A percentile compares a stretch with the other conserved stretches of the same genome.
Conservation (phyloP, 2,888 invertebrate species). For the Polylopha cassiicola region DNA sequence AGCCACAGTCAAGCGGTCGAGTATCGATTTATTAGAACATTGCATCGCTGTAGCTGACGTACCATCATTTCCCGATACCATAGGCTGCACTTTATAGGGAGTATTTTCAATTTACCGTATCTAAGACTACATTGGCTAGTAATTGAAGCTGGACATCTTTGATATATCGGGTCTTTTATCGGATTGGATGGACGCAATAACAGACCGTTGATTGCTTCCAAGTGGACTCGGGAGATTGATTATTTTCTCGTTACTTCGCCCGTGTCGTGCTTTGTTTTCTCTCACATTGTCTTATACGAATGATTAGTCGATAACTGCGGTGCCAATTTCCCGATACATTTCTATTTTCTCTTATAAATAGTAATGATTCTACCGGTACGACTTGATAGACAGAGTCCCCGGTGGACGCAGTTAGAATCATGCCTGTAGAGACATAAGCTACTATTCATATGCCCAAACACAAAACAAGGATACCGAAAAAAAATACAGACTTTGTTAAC, state of each 20-base stretch:
- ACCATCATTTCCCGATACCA: conserved; percentile 37
- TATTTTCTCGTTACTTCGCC: conserved; percentile 67
- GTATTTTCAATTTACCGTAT: conserved; percentile 64
- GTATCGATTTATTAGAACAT: conserved; percentile 36
- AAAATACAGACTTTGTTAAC: conserved; percentile 4
- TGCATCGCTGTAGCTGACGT: conserved; percentile 45
- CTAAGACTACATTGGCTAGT: conserved; percentile 63
- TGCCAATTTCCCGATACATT: conserved; percentile 1
- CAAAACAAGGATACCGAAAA: neutral
- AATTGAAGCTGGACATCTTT: conserved; percentile 75
- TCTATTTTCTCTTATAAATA: neutral
- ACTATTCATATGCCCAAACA: too few relatives aligned
- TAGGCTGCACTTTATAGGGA: conserved; percentile 54
- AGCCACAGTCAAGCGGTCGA: conserved; percentile 4
- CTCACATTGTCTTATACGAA: conserved; percentile 30
- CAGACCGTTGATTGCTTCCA: conserved; percentile 75
- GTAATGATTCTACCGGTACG: too few relatives aligned
- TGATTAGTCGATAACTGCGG: conserved; percentile 15
- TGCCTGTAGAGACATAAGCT: too few relatives aligned
- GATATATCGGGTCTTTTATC: conserved; percentile 76
- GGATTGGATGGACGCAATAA: conserved; percentile 75
- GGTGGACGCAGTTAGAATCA: too few relatives aligned
- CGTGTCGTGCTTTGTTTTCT: conserved; percentile 52
- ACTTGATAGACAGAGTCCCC: too few relatives aligned
- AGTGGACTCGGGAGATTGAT: conserved; percentile 74